Evolutionary conservation across 2,888 invertebrate species (phyloP).

Genomic region (Pogonocherus hispidulus): DNA sequence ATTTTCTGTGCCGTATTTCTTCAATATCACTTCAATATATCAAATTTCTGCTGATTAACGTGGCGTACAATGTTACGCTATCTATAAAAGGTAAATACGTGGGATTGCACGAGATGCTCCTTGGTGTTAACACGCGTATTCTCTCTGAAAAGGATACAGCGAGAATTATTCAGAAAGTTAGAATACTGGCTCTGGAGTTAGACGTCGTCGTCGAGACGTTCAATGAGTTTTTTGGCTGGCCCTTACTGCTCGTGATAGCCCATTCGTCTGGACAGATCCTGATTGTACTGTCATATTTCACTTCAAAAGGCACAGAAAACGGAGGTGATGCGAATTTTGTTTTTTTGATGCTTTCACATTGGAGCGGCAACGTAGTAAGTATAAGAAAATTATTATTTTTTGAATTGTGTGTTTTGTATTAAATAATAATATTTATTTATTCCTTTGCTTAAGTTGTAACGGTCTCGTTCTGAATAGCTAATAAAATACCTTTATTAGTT

Average conservation of each 20-base stretch:
- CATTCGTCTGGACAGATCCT: neutral
- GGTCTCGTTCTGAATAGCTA: no score
- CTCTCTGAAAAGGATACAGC: neutral
- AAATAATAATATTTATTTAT: no score
- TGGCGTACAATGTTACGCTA: neutral
- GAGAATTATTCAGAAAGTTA: neutral
- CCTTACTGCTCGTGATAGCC: neutral
- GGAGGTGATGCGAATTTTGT: neutral
- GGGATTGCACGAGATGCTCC: neutral
- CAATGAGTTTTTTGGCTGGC: conserved; percentile 12
- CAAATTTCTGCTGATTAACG: neutral
- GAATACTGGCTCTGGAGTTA: neutral
- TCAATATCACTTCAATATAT: neutral
- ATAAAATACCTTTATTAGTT: no score
- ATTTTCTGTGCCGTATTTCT: neutral
- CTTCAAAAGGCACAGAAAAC: neutral
- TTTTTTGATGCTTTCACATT: neutral
- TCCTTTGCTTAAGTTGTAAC: no score
- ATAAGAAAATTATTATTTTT: no score
- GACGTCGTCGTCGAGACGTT: neutral
- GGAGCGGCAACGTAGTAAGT: no score
- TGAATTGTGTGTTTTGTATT: no score
- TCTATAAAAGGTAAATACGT: neutral
- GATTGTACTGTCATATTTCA: neutral
- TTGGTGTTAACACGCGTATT: no score